A percentile compares a stretch with the other conserved stretches of the same genome.
Conservation (phyloP, 2,888 invertebrate species). For the Troides helena region DNA sequence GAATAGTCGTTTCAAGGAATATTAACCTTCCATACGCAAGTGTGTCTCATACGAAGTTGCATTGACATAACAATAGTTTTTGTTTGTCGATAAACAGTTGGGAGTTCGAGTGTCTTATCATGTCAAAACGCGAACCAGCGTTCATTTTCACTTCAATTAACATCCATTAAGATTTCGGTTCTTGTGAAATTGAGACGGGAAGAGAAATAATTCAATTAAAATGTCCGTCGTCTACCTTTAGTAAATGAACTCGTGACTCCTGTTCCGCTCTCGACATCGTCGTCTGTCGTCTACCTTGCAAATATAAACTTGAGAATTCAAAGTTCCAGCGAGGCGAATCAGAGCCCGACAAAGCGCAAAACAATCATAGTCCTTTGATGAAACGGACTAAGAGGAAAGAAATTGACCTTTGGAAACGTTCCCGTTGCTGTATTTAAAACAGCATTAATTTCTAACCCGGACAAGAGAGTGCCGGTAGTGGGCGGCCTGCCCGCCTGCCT, state of each 20-base stretch:
- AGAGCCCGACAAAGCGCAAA: conserved; percentile 13
- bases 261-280: conserved; percentile 11
- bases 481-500: too few species aligned
- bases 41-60: too few species aligned
- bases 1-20: too few species aligned
- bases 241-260: conserved; percentile 32
- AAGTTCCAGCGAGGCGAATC: conserved; percentile 11
- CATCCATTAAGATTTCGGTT: conserved; percentile 39
- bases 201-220: conserved; percentile 39
- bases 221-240: conserved; percentile 25
- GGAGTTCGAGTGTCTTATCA: background rate
- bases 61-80: background rate
- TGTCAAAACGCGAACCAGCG: conserved; percentile 31
- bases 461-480: too few species aligned
- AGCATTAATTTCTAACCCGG: too few species aligned
- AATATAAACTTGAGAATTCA: conserved; percentile 15
- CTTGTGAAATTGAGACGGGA: conserved; percentile 38
- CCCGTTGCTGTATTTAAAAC: too few species aligned
- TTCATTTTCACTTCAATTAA: conserved; percentile 40
- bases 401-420: background rate
- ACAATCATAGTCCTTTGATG: conserved; percentile 2
- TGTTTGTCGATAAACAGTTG: background rate
- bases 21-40: too few species aligned
- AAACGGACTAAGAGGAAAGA: background rate
- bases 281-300: conserved; percentile 2